Conservation (phyloP, 2,113 vertebrate genomes). For the Oncorhynchus clarkii region DNA sequence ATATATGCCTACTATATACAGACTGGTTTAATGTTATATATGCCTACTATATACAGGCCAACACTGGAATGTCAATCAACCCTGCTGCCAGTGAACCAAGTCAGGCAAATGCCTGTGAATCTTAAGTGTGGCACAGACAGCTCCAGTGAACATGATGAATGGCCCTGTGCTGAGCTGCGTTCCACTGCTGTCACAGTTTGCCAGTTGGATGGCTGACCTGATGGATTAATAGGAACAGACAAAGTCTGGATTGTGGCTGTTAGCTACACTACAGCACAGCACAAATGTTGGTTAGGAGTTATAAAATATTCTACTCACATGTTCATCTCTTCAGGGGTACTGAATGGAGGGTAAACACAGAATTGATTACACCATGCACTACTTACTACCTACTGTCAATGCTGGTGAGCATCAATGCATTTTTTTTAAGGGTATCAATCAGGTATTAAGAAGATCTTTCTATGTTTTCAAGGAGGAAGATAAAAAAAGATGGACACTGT, state of each 20-base stretch:
- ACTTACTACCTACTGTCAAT: background rate
- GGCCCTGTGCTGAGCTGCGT: background rate
- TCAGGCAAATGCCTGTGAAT: background rate
- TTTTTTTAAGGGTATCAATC: background rate
- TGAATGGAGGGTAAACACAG: background rate
- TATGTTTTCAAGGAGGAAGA: too few species aligned
- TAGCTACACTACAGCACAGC: background rate
- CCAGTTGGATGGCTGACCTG: background rate
- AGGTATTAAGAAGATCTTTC: background rate
- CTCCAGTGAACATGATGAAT: background rate
- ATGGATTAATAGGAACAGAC: background rate
- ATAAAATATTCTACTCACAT: too few species aligned
- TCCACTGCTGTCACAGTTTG: background rate
- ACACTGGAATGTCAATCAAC: background rate
- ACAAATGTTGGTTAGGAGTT: too few species aligned
- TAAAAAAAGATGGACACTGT: too few species aligned
- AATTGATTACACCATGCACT: background rate
- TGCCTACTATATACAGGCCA: background rate
- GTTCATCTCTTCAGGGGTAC: background rate
- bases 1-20: too few species aligned
- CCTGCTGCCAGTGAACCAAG: background rate
- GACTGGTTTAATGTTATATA: too few species aligned
- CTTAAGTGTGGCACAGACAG: background rate
- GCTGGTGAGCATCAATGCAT: background rate
- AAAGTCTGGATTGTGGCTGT: background rate